Evolutionary conservation across 2,797 vertebrate genomes (phyloP), one percentile per base, ranked within the genome.

Genomic region (Graptemys geographica): DNA sequence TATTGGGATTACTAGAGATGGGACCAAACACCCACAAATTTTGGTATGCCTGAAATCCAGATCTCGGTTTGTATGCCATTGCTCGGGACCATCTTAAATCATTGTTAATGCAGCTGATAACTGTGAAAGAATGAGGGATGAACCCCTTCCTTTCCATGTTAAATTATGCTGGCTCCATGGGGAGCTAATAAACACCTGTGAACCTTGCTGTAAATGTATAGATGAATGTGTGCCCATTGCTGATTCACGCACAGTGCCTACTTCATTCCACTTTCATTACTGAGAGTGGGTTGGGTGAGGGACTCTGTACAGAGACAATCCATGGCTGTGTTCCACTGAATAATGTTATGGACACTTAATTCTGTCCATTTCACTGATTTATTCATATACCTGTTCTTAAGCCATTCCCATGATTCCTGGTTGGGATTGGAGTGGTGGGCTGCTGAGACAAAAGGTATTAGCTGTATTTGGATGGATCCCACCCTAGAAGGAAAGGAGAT

Each of bases 171-270:
- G 13, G 6, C 62, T 84, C 65, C n/a, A 93, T 91, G 86, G 84
- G 87, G 89, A 49, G 51, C 44, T 76, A 16, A 72, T 21, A 87
- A n/a, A 44, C 78, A 90, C 65, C 79, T 92, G 86, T 86, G 37
- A 41, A 44, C 52, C 74, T 10, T 21, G 8, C 81, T 83, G 19
- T 62, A 83, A 81, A 6, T 6, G 25, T 83, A 47, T 81, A 96
- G 82, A 92, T 90, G 86, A 93, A 80, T 0, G 0, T 13, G 65
- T 85, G 92, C 56, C 82, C 56, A 84, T 44, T 37, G 85, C 87
- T 95, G 91, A 96, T 92, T 96, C 91, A 94, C 74, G 5, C 11
- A 47, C 33, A 82, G 1, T 89, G 56, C 80, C 94, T 92, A 91
- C 1, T 74, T 31, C 86, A 89, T 96, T 96, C 89, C 89, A 69